Evolutionary conservation across 2,113 vertebrate genomes (phyloP).

Genomic region (Chaetura pelagica): DNA sequence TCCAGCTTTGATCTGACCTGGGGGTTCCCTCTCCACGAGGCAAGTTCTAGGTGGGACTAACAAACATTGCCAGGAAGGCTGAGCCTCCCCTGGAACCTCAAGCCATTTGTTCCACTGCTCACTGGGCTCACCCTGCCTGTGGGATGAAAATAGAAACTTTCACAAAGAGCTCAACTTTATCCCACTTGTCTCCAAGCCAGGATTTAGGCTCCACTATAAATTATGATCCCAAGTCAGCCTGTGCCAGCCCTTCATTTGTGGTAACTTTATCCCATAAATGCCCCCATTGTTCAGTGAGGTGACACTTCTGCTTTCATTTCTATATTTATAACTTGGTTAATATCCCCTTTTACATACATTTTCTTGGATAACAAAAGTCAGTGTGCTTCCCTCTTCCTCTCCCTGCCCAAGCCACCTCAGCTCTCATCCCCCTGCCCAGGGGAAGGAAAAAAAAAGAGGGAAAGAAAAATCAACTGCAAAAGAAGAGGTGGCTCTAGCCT

Average conservation of each 20-base stretch:
- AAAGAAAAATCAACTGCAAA: background rate
- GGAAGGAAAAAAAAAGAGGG: background rate
- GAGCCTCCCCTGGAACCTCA: background rate
- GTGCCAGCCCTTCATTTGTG: constrained; percentile 44
- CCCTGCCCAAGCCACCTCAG: background rate
- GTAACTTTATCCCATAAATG: constrained; percentile 64
- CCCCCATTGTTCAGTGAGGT: constrained; percentile 53
- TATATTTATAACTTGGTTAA: constrained; percentile 34
- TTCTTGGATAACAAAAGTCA: constrained; percentile 4
- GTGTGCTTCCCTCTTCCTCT: background rate
- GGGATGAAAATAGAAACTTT: constrained; percentile 60
- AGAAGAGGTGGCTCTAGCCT: background rate
- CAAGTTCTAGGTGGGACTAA: background rate
- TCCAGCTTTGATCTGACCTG: background rate
- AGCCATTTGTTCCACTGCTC: background rate
- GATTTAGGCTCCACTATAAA: background rate
- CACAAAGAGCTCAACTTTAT: constrained; percentile 69
- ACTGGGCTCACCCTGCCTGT: background rate
- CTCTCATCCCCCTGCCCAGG: background rate
- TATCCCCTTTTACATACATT: background rate
- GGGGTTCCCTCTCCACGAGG: background rate
- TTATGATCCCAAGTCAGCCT: constrained; percentile 34
- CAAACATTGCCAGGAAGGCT: background rate
- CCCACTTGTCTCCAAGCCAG: constrained; percentile 73
- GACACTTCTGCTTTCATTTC: constrained; percentile 50